These are phyloP conservation scores for Tamandua tetradactyla DNA, from an alignment of 2,797 vertebrate species.

Conservation along the genomic window DNA sequence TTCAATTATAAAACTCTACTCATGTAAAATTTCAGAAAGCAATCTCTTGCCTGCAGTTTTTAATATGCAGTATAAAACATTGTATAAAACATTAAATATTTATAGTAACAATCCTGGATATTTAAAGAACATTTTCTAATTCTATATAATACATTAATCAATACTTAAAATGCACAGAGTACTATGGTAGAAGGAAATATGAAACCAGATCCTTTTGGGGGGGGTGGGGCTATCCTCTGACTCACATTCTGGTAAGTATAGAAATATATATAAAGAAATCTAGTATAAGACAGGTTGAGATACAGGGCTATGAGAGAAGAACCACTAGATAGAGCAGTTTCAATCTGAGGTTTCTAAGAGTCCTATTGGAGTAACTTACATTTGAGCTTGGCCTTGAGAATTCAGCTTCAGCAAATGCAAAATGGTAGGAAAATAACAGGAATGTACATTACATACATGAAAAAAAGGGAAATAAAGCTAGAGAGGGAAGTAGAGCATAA, in stretches of 20 bases:
- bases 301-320: background rate
- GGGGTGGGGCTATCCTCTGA: background rate
- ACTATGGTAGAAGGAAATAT: background rate
- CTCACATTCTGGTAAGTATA: background rate
- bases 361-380: background rate
- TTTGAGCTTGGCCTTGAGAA: background rate
- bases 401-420: background rate
- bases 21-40: background rate
- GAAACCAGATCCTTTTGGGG: background rate
- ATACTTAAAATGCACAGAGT: background rate
- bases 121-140: slow-evolving; percentile 20
- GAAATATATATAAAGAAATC: background rate
- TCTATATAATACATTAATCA: background rate
- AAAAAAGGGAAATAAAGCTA: background rate
- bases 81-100: no score
- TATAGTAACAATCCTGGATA: background rate
- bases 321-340: background rate
- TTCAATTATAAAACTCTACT: background rate
- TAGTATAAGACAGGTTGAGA: background rate
- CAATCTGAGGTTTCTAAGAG: background rate
- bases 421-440: background rate
- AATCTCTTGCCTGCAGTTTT: background rate
- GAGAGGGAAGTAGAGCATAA: background rate
- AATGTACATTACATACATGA: background rate
- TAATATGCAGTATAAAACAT: background rate